Evolutionary conservation across 2,888 invertebrate genomes (phyloP).

Genomic region (Drosophila vallismaia): DNA sequence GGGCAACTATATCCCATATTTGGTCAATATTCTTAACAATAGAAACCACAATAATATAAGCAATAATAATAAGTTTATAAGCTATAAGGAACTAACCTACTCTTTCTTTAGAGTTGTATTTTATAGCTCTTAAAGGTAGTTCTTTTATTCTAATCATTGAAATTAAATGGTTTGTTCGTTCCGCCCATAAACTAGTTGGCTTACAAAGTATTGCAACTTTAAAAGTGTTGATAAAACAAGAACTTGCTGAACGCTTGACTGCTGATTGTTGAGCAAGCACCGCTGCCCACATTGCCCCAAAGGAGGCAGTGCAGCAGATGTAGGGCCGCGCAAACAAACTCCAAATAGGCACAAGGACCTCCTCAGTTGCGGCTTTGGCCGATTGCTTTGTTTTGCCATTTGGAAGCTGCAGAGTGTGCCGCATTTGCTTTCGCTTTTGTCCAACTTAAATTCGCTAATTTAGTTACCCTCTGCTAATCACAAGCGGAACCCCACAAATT

Average conservation of each 20-base stretch:
- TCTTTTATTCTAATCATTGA: neutral
- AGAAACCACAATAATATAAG: too few relatives aligned
- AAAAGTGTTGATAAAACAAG: conserved; percentile 41
- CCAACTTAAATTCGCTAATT: conserved; percentile 49
- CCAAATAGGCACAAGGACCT: conserved; percentile 67
- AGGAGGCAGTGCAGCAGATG: conserved; percentile 19
- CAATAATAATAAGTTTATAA: too few relatives aligned
- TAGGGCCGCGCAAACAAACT: conserved; percentile 66
- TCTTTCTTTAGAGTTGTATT: neutral
- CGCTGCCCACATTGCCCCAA: conserved; percentile 14
- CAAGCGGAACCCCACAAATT: conserved; percentile 36
- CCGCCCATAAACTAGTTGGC: neutral
- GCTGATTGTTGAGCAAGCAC: conserved; percentile 33
- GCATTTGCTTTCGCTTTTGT: conserved; percentile 32
- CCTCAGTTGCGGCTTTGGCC: conserved; percentile 55
- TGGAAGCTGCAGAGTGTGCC: conserved; percentile 19
- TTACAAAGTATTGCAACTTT: neutral
- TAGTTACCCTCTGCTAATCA: conserved; percentile 32
- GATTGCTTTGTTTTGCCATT: conserved; percentile 41
- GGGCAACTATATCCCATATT: too few relatives aligned
- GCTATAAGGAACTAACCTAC: too few relatives aligned
- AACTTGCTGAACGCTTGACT: conserved; percentile 27
- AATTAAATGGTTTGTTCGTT: conserved; percentile 8
- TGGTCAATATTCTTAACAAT: too few relatives aligned
- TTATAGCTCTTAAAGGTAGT: neutral